Base-by-base conservation (phyloP, 2,797 vertebrate species). In the Diplodus puntazzo region DNA sequence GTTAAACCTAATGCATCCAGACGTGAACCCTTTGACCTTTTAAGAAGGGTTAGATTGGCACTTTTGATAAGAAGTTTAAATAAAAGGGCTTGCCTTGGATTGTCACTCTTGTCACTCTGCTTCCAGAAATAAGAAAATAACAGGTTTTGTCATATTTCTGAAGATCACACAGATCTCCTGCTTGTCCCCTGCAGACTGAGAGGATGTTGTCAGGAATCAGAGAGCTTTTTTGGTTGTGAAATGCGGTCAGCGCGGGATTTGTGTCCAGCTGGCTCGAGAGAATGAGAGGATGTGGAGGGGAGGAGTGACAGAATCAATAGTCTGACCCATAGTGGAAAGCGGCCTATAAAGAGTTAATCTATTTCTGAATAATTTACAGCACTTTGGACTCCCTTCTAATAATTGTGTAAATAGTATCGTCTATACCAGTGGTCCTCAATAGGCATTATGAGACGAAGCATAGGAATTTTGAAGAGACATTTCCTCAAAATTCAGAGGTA, bases 221-320 rank as follows among this genome's bases (percentile, higher is more conserved):
- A 66, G 71, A 63, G 65, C 55, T 72, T 66, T 72, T 11, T 30
- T 42, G 70, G 53, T 68, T 65, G 64, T 82, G 75, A 88, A 87
- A 90, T 53, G 64, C 54, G 73, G 77, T 84, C 74, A 72, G 75
- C 0, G 2, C 63, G 50, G 65, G 83, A 89, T 88, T 84, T 78
- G 69, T 69, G 77, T 83, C 67, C 59, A 81, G 73, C 77, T 80
- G 83, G 50, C 62, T 70, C 0, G 3, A 71, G 4, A 71, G 39
- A 80, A 60, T 34, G 27, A 68, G 42, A 75, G 71, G 73, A 72
- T 45, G 74, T 52, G 49, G 49, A 34, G 59, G 39, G 46, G 70
- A 71, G 17, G 45, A 64, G 49, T 42, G 39, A 57, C 49, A 4
- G 43, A 73, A 90, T 92, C 86, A 72, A 91, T 92, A 69, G 66